A percentile compares a stretch with the other conserved stretches of the same genome.
Conservation (phyloP, 2,888 invertebrate species). For the Chaitophorus viminalis region DNA sequence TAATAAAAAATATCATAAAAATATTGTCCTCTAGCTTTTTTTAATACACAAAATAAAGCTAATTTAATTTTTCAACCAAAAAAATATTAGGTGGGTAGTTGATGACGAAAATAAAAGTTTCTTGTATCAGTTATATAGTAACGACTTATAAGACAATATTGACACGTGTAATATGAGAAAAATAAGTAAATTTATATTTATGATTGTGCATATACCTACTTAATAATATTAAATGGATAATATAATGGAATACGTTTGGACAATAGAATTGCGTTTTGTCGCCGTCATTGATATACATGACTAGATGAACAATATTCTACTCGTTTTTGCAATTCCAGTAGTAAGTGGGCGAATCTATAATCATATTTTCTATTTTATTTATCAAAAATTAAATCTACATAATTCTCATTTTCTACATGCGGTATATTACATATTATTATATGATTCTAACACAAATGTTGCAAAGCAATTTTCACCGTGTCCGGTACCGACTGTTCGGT, state of each 20-base stretch:
- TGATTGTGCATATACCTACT: not conserved
- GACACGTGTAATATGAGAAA: not conserved
- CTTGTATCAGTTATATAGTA: not conserved
- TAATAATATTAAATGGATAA: slow-evolving; percentile 20
- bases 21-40: too few relatives aligned
- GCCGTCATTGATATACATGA: not conserved
- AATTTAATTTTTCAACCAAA: not conserved
- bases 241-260: slow-evolving; percentile 30
- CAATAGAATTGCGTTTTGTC: slow-evolving; percentile 50
- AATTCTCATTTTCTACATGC: not conserved
- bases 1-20: too few relatives aligned
- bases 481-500: slow-evolving; percentile 22
- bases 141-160: not conserved
- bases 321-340: slow-evolving; percentile 17
- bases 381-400: slow-evolving; percentile 51
- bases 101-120: not conserved
- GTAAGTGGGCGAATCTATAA: slow-evolving; percentile 47
- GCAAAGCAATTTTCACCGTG: slow-evolving; percentile 40
- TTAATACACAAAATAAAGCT: not conserved
- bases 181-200: not conserved
- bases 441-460: slow-evolving; percentile 16
- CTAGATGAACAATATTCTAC: not conserved
- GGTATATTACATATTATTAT: slow-evolving; percentile 2
- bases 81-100: not conserved
- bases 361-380: slow-evolving; percentile 24